Evolutionary conservation across 2,113 vertebrate genomes (phyloP).

Genomic region (Struthio camelus): DNA sequence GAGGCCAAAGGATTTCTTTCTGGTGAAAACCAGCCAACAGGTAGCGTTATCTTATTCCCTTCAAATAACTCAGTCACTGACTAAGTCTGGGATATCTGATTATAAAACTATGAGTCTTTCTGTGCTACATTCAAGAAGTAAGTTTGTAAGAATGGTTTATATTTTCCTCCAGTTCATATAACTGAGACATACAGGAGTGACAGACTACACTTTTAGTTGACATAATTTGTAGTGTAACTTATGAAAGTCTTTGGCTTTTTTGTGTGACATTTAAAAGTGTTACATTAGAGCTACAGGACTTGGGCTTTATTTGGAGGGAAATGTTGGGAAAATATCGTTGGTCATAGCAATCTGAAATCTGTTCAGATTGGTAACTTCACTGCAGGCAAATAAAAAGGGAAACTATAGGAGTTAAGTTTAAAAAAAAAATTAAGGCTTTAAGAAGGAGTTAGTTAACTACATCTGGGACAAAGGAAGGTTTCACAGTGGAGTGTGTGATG

Average conservation of each 20-base stretch:
- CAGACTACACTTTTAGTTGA: neutral
- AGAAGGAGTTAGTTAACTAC: neutral
- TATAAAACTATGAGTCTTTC: neutral
- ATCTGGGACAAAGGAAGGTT: neutral
- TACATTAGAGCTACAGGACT: neutral
- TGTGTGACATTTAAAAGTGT: neutral
- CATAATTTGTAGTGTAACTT: neutral
- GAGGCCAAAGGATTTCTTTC: neutral
- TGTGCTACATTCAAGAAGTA: neutral
- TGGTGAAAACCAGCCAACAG: neutral
- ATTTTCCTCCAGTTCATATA: neutral
- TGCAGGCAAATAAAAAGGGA: neutral
- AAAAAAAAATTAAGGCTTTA: neutral
- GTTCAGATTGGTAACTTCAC: neutral
- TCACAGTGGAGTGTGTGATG: neutral
- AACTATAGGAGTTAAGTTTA: neutral
- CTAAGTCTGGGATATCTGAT: neutral
- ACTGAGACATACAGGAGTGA: rapidly evolving
- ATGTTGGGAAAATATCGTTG: neutral
- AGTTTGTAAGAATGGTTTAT: neutral
- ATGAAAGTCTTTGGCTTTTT: neutral
- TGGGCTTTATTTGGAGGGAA: neutral
- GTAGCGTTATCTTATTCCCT: neutral
- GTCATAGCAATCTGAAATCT: neutral
- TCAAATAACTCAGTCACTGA: too few species aligned